These are phyloP conservation scores for Coelopa frigida DNA, from an alignment of 1,140 invertebrate species.

Conservation along the genomic window DNA sequence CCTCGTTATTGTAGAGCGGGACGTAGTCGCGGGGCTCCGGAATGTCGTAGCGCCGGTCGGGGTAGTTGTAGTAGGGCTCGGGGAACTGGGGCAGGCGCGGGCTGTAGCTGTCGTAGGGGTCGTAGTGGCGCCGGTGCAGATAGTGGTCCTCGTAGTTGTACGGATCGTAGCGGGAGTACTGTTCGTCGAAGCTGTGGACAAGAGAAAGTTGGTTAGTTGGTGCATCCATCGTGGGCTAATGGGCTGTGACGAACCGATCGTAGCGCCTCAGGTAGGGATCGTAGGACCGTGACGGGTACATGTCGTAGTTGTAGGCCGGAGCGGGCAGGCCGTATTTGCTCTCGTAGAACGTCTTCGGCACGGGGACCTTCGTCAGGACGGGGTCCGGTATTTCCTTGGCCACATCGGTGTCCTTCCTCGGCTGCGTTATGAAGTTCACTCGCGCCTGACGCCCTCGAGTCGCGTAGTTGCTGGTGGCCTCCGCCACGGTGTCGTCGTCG, in stretches of 20 bases:
- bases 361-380: constrained; percentile 9
- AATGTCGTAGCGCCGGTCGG: constrained; percentile 35
- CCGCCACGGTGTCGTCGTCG: constrained; percentile 14
- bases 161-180: constrained; percentile 36
- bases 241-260: constrained; percentile 25
- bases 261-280: constrained; percentile 40
- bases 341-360: constrained; percentile 9
- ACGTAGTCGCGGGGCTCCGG: constrained; percentile 26
- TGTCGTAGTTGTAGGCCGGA: constrained; percentile 15
- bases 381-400: constrained; percentile 12
- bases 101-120: constrained; percentile 42
- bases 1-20: constrained; percentile 21
- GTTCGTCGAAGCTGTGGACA: constrained; percentile 33
- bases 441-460: constrained; percentile 18
- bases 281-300: constrained; percentile 39
- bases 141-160: constrained; percentile 40
- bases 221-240: too few species aligned
- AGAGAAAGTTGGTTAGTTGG: constrained; percentile 1
- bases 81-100: constrained; percentile 36
- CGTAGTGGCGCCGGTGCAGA: constrained; percentile 31
- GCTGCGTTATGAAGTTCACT: constrained; percentile 24
- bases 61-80: constrained; percentile 39
- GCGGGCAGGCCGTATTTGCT: not conserved
- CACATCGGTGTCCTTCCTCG: constrained; percentile 11
- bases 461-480: constrained; percentile 17